Base-by-base conservation (phyloP, 2,797 vertebrate species). In the Neosalanx taihuensis region DNA sequence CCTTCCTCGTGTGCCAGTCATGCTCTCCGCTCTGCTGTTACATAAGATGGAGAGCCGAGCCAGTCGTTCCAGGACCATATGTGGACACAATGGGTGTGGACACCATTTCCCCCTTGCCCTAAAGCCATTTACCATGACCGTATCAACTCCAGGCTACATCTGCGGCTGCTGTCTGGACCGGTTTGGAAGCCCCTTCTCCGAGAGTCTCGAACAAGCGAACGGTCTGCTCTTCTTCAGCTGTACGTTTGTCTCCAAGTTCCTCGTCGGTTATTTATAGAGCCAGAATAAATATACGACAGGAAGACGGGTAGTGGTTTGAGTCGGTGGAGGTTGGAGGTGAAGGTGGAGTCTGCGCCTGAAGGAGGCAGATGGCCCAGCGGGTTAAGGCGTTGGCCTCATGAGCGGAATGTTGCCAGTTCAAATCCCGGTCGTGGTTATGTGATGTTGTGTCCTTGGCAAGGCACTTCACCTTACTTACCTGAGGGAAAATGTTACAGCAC, bases 181-280 rank as follows among this genome's bases (percentile, higher is more conserved):
- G 56, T 20, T 31, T 33, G 30, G 65, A 64, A 64, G 18, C 71
- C 67, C 17, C 70, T 64, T 64, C 68, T 77, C 64, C 5, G 77
- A 78, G 6, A 6, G 37, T 77, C 31, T 65, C 53, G 86, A 76
- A 83, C 77, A 84, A 75, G 78, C 77, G 61, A 51, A 72, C 81
- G 81, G 82, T 90, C 82, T 88, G 79, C 74, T 71, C 72, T 78
- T 72, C 85, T 83, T 82, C 81, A 74, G 84, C 85, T 79, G 1
- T 46, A 81, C 67, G 77, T 87, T 84, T 84, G 79, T 85, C 73
- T 84, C 60, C 71, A 71, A 81, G 74, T 85, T 84, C 79, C 79
- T 59, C 77, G 77, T 70, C 82, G 77, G 79, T 87, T 92, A 91
- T 92, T 92, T 90, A 87, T 89, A 89, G 90, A 89, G 78, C 72